Base-by-base conservation (phyloP, 2,888 invertebrate species). In the Idaea biselata region DNA sequence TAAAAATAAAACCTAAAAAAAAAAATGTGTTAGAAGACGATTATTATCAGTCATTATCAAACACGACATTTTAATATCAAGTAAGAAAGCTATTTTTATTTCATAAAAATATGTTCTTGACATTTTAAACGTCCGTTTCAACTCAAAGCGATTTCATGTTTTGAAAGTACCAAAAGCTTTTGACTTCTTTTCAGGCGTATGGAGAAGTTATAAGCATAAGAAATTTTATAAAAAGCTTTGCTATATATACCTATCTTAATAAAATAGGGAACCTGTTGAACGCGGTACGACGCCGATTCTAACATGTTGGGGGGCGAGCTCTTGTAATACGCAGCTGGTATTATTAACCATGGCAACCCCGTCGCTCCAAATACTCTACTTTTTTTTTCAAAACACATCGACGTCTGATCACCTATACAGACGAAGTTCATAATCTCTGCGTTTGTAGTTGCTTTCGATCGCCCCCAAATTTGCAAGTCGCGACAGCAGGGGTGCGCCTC, bases 271-370 rank as follows among this genome's bases (percentile, higher is more conserved):
- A 89, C 88, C 87, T 87, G 89, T 90, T 90, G 89, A 88, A 86
- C 84, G 74, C 76, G 83, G 78, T 67, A 84, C 83, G 62, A 58
- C 65, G 44, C 11, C 44, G 44, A 44, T 44, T 8, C 44, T 73
- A 71, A 78, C 80, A 77, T 81, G 78, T 80, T 78, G 73, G 76
- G 68, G 73, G 74, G 75, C 68, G 77, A 80, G 81, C 18, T 18
- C 17, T 84, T 82, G 83, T 81, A 76, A 64, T 63, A 68, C 55
- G 68, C 72, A 72, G 60, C 66, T 79, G 79, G 89, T 82, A 88
- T 91, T 90, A 91, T 84, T 88, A 87, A 83, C 91, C 91, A 91
- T 91, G 87, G 87, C 86, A 89, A 91, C 91, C 44, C 44, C 78
- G 75, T 64, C 75, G 73, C 74, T 86, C 87, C 84, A 80, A 82